Evolutionary conservation across 1,140 invertebrate species (phyloP), one percentile per base, ranked within the genome.

Genomic region (Drosophila mauritiana): DNA sequence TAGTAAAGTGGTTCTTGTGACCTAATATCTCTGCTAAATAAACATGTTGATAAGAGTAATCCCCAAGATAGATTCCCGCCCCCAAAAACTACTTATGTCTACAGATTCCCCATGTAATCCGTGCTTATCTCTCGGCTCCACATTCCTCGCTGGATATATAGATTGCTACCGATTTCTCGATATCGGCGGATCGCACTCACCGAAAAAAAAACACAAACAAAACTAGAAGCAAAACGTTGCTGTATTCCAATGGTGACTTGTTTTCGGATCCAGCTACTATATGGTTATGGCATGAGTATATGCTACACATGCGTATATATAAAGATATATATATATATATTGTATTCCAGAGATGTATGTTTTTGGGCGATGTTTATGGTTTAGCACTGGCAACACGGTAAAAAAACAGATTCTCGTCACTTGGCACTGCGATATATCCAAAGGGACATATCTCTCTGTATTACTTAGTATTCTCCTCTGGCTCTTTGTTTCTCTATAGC

Each of bases 161-260:
- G 7, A 36, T 34, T 37, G 42, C 8, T n/a, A 62, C 37, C 59
- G 64, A 52, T 40, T 39, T 20, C 12, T 51, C 63, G 42, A 15
- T 49, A 34, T 64, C 36, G 42, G 20, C 20, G 48, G 34, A 40
- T 45, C 52, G 57, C 80, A 83, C 80, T 83, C 80, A 83, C 80
- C 80, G 56, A 83, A 83, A 83, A 82, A 84, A 83, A 82, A 73
- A 79, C 75, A 73, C 78, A 77, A 77, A 72, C 62, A 76, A 62
- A 59, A 63, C 63, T 55, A 59, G 69, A 73, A 61, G 46, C 68
- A 52, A 68, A 68, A 65, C 46, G 64, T 8, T 49, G 63, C 46
- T 17, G 52, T 68, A 68, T 68, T 68, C 69, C 48, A 73, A 72
- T 61, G 48, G 54, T 17, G 39, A 72, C 51, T 70, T 49, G 48